A percentile compares a stretch with the other conserved stretches of the same genome.
Conservation (phyloP, 2,797 vertebrate genomes). For the Rhabdomys pumilio region DNA sequence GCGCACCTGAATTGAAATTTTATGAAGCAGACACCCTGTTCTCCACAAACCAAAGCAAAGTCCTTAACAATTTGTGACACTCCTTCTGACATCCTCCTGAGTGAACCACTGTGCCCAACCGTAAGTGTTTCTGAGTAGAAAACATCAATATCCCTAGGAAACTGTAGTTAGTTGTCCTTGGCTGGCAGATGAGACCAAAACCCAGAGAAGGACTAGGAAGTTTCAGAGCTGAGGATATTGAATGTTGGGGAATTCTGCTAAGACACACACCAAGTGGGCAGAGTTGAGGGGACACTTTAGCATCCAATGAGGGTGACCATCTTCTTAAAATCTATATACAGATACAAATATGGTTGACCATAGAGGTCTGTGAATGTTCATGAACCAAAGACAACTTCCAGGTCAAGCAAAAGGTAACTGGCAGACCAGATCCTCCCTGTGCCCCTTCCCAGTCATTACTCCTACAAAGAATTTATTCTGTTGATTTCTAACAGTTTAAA, state of each 20-base stretch:
- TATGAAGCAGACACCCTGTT: neutral
- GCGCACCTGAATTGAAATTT: constrained; percentile 15
- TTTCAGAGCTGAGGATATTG: constrained; percentile 22
- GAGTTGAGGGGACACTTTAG: neutral
- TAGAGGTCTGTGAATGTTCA: constrained; percentile 31
- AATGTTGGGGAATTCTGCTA: neutral
- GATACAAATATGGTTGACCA: constrained; percentile 11
- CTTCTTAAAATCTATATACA: constrained; percentile 8
- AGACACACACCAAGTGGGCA: constrained; percentile 6
- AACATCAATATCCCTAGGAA: constrained; percentile 30
- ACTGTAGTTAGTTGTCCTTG: neutral
- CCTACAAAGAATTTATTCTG: neutral
- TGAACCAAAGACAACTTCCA: constrained; percentile 1
- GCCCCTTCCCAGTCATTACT: neutral
- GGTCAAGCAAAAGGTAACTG: constrained; percentile 18
- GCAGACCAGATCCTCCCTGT: neutral
- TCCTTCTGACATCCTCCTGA: neutral
- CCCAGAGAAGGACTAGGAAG: constrained; percentile 17
- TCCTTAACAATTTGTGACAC: neutral
- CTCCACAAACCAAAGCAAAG: constrained; percentile 16
- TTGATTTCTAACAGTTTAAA: constrained; percentile 16
- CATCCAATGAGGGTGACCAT: neutral
- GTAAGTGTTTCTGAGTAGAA: neutral
- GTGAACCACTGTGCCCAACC: too few species aligned
- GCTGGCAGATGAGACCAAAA: constrained; percentile 30